phyloP scores from a whole-genome alignment of 2,797 vertebrate species.

The Psittacula derbiana region DNA sequence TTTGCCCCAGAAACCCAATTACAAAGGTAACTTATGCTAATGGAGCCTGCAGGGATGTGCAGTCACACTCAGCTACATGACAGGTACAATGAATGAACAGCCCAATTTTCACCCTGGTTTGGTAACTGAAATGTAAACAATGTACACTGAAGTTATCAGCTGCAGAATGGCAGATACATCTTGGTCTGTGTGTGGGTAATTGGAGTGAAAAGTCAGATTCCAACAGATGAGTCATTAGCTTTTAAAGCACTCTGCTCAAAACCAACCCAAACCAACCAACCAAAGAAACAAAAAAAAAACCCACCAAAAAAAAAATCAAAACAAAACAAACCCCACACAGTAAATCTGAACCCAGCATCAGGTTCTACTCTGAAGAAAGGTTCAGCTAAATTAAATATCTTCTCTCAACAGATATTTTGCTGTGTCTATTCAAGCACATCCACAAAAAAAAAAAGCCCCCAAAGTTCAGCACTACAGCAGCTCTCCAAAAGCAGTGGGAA shows the following conservation, averaged over 20 bases:
- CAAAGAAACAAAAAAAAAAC: neutral
- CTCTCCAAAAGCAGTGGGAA: neutral
- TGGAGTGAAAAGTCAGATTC: neutral
- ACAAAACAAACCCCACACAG: neutral
- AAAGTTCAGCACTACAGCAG: neutral
- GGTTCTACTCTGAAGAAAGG: neutral
- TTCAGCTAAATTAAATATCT: neutral
- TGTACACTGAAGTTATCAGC: neutral
- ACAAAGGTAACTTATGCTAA: conserved; percentile 44
- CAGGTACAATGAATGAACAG: neutral
- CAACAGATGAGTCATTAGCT: neutral
- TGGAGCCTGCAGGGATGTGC: neutral
- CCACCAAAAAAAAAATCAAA: neutral
- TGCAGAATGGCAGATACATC: neutral
- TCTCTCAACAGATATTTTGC: neutral
- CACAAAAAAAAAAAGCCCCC: neutral
- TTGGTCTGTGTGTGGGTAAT: neutral
- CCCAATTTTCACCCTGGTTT: neutral
- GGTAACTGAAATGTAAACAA: neutral
- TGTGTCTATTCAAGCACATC: neutral
- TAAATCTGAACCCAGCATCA: neutral
- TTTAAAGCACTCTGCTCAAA: neutral
- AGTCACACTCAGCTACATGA: neutral
- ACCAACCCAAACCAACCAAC: neutral
- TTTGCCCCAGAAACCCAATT: conserved; percentile 51